Base-by-base conservation (phyloP, 2,113 vertebrate species). In the Progne subis region DNA sequence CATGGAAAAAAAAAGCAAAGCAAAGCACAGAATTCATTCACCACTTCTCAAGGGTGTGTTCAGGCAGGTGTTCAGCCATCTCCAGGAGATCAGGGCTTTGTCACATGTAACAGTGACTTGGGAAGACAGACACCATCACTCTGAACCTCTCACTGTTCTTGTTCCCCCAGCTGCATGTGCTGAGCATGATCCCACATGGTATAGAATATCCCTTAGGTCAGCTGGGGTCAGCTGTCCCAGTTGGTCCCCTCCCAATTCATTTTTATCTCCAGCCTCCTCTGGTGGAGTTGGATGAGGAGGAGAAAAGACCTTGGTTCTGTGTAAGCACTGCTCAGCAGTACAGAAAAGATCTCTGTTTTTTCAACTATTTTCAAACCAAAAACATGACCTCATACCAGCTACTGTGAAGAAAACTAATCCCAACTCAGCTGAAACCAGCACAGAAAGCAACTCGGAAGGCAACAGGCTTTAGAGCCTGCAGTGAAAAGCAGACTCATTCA, bases 31-130 rank as follows among this genome's bases (percentile, higher is more conserved):
- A 52, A 52, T 52, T 74, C 1, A 34, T 72, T 50, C 2, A 2
- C 9, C 29, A 3, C 20, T 71, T 57, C 31, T 31, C 46, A 47
- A 1, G 0, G 4, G 3, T 37, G 37, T 37, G 37, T 37, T 37
- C 46, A 74, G 50, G 55, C 18, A 82, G 32, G 11, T 21, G n/a
- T 12, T 67, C 29, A 70, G 32, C 25, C 41, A 75, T 29, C 26
- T 8, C 34, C 41, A 61, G 63, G 34, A 84, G 2, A 64, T 37
- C 32, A 69, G 37, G 24, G 37, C 46, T 60, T 31, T 43, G 34
- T 28, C 50, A 47, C 0, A 0, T 1, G 0, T 75, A 70, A 16
- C 1, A 2, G 23, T 37, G 37, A n/a, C 49, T 81, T 46, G 21
- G 34, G 32, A 82, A 69, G 26, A 25, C 39, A 93, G 68, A 93